Evolutionary conservation across 2,888 invertebrate genomes (phyloP), one percentile per base, ranked within the genome.

Genomic region (Acronicta aceris): DNA sequence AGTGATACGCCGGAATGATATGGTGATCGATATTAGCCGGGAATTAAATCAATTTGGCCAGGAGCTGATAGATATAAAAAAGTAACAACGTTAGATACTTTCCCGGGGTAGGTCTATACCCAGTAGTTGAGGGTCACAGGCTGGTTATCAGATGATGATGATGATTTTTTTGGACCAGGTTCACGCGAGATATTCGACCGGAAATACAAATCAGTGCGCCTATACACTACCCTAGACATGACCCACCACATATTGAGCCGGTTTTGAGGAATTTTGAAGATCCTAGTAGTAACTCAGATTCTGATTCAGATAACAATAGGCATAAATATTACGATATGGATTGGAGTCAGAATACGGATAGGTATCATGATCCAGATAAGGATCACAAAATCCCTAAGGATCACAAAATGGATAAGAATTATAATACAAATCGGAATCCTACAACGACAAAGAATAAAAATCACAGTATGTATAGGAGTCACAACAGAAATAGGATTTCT

Each of bases 131-230:
- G 42, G 40, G 6, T 52, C 38, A 17, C 43, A 55, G 53, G 57
- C 57, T 51, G 16, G 13, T 59, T 25, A 27, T 46, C 43, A 52
- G 59, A 47, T 63, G 50, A 70, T 60, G 52, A 73, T 51, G 51
- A 61, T 57, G 40, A 43, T 67, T 67, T 64, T 63, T 71, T 53
- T 67, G 17, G 27, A 50, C 57, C 58, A 74, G 74, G 71, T 59
- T n/a, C 38, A 40, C 59, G 25, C 42, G 8, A 15, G 57, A 15
- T n/a, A 30, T 38, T 6, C 40, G 5, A 59, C 21, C 45, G 41
- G 42, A 59, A 21, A 48, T 9, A 16, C 15, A 10, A 10, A 5
- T 33, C 3, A 42, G 17, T 50, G 10, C n/a, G 1, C 42, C 42
- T 4, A 45, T 8, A 43, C 25, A 50, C 36, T 6, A 15, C 10